Percentiles rank a stretch among this genome's conserved stretches.
Evolutionary conservation across 2,888 invertebrate species (phyloP).

Genomic region (Latrodectus elegans): DNA sequence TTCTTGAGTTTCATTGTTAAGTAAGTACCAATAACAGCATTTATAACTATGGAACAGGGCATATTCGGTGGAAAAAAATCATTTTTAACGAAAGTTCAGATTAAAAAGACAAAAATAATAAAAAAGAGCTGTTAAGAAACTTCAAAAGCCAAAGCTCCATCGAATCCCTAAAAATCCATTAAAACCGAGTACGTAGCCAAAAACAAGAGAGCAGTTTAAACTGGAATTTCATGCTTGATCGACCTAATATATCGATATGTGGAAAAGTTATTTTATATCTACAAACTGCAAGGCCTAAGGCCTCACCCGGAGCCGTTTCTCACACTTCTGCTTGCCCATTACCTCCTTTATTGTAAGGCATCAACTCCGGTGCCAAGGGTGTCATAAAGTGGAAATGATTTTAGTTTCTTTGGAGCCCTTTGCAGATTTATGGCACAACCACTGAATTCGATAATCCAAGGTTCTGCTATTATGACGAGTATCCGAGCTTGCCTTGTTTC

Average conservation of each 20-base stretch:
- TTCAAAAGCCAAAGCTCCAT: not conserved
- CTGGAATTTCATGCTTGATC: conserved; percentile 50
- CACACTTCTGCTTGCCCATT: conserved; percentile 38
- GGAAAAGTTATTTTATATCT: conserved; percentile 47
- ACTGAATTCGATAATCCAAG: conserved; percentile 28
- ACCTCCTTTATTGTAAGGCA: conserved; percentile 37
- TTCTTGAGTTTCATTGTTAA: no score
- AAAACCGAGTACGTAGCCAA: not conserved
- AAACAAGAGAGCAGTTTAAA: conserved; percentile 2
- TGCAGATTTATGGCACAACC: conserved; percentile 25
- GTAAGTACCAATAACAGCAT: no score
- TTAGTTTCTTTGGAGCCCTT: conserved; percentile 6
- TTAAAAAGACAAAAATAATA: not conserved
- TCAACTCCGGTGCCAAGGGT: conserved; percentile 22
- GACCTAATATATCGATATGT: conserved; percentile 33
- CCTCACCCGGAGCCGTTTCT: conserved; percentile 21
- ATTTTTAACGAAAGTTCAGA: conserved; percentile 13
- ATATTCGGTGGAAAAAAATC: not conserved
- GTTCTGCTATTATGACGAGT: not conserved
- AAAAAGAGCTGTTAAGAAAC: not conserved
- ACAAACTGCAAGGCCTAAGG: conserved; percentile 3
- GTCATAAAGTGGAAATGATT: conserved; percentile 28
- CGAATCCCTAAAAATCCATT: not conserved
- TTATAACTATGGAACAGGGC: not conserved
- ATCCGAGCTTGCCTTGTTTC: no score